Percentiles rank a stretch among this genome's conserved stretches.
phyloP scores from a whole-genome alignment of 2,113 vertebrate genomes.

The Gorsachius goisagi region DNA sequence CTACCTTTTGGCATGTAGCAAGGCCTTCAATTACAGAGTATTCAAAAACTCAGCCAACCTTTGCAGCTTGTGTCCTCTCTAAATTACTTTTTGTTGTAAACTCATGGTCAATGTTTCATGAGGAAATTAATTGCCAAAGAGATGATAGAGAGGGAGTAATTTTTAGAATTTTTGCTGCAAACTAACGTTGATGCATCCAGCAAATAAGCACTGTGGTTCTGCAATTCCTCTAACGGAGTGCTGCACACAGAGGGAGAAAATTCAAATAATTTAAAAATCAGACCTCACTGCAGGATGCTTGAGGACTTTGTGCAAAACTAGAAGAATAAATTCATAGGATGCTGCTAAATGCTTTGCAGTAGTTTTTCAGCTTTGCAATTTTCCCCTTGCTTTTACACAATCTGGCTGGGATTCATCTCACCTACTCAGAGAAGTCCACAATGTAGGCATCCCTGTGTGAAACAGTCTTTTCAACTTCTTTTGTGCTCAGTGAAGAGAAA shows the following conservation, averaged over 20 bases:
- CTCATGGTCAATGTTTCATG: conserved; percentile 10
- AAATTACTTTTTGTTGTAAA: conserved; percentile 23
- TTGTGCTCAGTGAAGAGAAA: not conserved
- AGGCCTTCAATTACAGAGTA: not conserved
- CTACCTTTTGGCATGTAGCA: not conserved
- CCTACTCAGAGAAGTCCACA: not conserved
- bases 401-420: not conserved
- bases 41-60: not conserved
- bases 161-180: not conserved
- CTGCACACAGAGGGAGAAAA: not conserved
- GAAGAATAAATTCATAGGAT: not conserved
- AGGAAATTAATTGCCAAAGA: conserved; percentile 36
- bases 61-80: not conserved
- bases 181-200: not conserved
- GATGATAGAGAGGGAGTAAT: not conserved
- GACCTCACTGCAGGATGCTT: not conserved
- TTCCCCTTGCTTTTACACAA: not conserved
- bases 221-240: not conserved
- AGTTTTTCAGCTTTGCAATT: not conserved
- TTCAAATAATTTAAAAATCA: conserved; percentile 23
- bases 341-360: not conserved
- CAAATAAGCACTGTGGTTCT: not conserved
- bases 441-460: not conserved
- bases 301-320: not conserved
- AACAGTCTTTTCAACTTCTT: not conserved